Percentiles rank a stretch among this genome's conserved stretches.
Conservation (phyloP, 2,888 invertebrate genomes). For the Euspilapteryx auroguttella region DNA sequence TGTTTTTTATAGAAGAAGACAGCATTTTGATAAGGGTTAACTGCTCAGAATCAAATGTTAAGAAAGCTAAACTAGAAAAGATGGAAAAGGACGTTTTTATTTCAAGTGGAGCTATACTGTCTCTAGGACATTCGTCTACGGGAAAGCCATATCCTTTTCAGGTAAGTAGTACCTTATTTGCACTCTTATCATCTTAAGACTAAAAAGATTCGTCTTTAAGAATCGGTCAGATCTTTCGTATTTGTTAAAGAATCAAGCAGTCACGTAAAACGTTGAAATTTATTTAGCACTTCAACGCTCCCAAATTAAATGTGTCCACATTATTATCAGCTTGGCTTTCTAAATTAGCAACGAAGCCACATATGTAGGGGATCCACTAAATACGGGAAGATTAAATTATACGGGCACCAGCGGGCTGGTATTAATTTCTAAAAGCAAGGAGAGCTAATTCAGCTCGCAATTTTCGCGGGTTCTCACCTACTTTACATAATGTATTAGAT, state of each 20-base stretch:
- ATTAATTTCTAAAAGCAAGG: slow-evolving; percentile 16
- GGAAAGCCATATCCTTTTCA: slow-evolving; percentile 4
- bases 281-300: too few species aligned
- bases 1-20: slow-evolving; percentile 12
- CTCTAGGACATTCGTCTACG: slow-evolving; percentile 7
- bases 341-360: slow-evolving; percentile 4
- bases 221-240: too few species aligned
- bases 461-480: slow-evolving; percentile 1
- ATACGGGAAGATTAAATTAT: slow-evolving; percentile 13
- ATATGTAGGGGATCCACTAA: slow-evolving; percentile 5
- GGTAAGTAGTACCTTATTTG: slow-evolving; percentile 8
- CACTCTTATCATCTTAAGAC: too few species aligned
- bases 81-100: slow-evolving; percentile 7
- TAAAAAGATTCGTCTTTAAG: too few species aligned
- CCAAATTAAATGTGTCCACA: not conserved
- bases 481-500: too few species aligned
- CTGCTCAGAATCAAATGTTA: slow-evolving; percentile 9
- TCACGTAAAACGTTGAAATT: too few species aligned
- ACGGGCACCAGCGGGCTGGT: slow-evolving; percentile 13
- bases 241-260: too few species aligned
- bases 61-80: not conserved
- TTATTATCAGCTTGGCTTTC: not conserved
- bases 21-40: slow-evolving; percentile 11
- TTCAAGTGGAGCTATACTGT: slow-evolving; percentile 4
- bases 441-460: slow-evolving; percentile 11